Evolutionary conservation across 2,797 vertebrate genomes (phyloP), one percentile per base, ranked within the genome.

Genomic region (Silurus lanzhouensis): DNA sequence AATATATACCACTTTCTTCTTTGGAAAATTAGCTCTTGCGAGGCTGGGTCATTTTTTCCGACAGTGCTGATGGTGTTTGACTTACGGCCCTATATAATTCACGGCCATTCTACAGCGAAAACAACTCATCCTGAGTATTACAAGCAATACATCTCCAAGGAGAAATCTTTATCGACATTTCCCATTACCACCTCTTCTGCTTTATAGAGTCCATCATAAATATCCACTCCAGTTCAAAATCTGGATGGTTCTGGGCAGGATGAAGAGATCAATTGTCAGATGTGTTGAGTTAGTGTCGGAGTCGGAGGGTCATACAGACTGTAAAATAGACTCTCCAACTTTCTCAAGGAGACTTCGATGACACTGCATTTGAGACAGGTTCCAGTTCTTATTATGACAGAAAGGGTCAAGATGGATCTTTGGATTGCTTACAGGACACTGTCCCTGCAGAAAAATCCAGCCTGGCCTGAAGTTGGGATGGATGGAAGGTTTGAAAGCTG

Each of bases 151-250:
- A 94, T 95, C 91, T 91, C 90, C 83, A 89, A 87, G 90, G 89
- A 44, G 87, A 84, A 86, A 91, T 91, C 92, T 94, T 95, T 95
- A 96, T 95, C 90, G 94, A 93, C 95, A 93, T 93, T 94, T 95
- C 93, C 94, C 93, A 96, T 96, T 96, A 95, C 94, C 85, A 87
- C 91, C 91, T 94, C 93, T 94, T 94, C 92, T 89, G 86, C 46
- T 94, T 95, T 95, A 96, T 90, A 92, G 92, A 91, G 91, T 89
- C 90, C 90, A 93, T 91, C 91, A 93, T 95, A 95, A 96, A 95
- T 92, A 92, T 88, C 38, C 70, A 80, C 64, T 82, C 86, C 84
- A 77, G 75, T 83, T 90, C 71, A 75, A 63, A 83, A 82, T 76
- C 14, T 1, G 74, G 84, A 79, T 79, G 84, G 81, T 72, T 85